These are phyloP conservation scores for Vombatus ursinus DNA, from an alignment of 2,113 vertebrate genomes.

Conservation along the genomic window DNA sequence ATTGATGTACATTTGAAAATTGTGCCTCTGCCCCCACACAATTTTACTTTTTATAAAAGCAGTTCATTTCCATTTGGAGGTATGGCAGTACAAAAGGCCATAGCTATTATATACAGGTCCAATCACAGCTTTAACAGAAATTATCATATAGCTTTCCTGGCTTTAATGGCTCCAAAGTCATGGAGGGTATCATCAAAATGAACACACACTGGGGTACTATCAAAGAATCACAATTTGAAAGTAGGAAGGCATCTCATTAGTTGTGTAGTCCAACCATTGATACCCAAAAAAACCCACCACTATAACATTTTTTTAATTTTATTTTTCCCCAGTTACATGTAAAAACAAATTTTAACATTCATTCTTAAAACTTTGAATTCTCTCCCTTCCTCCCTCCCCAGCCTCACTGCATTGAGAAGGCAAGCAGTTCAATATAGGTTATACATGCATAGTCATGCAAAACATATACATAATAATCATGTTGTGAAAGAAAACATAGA, in stretches of 20 bases:
- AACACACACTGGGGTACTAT: background rate
- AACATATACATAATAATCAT: too few species aligned
- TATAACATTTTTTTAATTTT: background rate
- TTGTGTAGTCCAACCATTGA: background rate
- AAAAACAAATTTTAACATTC: too few species aligned
- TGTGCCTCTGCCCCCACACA: background rate
- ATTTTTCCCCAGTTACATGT: too few species aligned
- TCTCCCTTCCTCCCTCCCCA: too few species aligned
- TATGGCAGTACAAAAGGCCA: background rate
- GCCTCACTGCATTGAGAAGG: too few species aligned
- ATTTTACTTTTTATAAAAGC: background rate
- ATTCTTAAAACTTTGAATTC: too few species aligned
- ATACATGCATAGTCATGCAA: too few species aligned
- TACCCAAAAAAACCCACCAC: too few species aligned
- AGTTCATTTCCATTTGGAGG: background rate
- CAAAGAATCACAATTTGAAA: background rate
- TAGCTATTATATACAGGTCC: background rate
- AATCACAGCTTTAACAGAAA: background rate
- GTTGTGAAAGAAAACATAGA: too few species aligned
- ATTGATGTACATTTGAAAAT: background rate
- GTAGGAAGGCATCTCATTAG: background rate
- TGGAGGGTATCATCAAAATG: background rate
- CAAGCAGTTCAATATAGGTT: too few species aligned
- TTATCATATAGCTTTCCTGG: background rate
- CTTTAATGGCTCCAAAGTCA: background rate